Evolutionary conservation across 2,113 vertebrate genomes (phyloP), one percentile per base, ranked within the genome.

Genomic region (Cynopterus brachyotis): DNA sequence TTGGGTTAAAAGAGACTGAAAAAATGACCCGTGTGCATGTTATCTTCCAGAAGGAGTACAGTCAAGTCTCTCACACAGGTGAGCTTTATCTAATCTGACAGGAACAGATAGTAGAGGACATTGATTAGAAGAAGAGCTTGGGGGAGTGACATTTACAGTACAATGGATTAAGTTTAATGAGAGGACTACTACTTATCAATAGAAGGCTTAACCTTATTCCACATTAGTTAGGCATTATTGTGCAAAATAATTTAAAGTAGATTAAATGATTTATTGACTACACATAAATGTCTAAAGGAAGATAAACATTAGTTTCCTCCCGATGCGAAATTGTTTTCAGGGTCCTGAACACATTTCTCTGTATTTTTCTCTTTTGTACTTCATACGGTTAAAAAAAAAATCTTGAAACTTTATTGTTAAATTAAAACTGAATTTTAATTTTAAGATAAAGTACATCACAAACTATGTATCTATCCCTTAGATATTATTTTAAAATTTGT

Each of bases 181-280:
- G 66, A 87, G 83, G 64, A 6, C 45, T 98, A 92, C 59, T 91
- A 75, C 66, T 92, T 97, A 53, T 92, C 92, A 96, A 92, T 93
- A 98, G 89, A 97, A 98, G 96, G 82, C 57, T 97, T 97, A 98
- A 93, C 45, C 26, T 37, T 84, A 92, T 93, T 57, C n/a, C 30
- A 10, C 72, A 87, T 96, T 97, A 78, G 9, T 96, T 89, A 80
- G 37, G 6, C 59, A 95, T 92, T 97, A 67, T 93, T 97, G 95
- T 89, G 93, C 66, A 95, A 97, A 98, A 97, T 96, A 97, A 97
- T 80, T 93, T 97, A 95, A 96, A 96, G 60, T 95, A 95, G 93
- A 96, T 94, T 96, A 95, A 97, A 95, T 94, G 73, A 97, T 97
- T 97, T 98, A 95, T 97, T 98, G 84, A 97, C 80, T 86, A 80